These are phyloP conservation scores for cat (Felis catus) DNA, from an alignment of 2,113 vertebrate species.

Conservation along the genomic window DNA sequence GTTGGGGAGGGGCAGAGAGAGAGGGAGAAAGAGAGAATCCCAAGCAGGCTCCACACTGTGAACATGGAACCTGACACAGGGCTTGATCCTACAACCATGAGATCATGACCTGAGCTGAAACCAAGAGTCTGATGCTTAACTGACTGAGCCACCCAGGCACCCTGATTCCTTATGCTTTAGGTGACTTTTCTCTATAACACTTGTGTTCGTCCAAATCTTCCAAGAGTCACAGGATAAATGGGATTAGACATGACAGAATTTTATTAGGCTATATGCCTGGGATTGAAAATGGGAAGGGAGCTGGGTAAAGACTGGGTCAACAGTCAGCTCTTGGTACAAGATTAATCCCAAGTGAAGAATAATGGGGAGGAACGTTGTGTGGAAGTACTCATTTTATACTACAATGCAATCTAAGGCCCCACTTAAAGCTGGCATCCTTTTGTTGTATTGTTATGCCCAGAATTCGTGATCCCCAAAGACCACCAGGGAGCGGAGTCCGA, in stretches of 20 bases:
- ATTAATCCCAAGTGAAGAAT: not conserved
- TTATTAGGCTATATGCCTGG: not conserved
- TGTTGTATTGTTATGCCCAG: not conserved
- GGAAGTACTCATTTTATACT: not conserved
- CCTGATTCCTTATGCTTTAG: not conserved
- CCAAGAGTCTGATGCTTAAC: no score
- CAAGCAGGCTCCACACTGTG: no score
- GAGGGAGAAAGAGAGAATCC: no score
- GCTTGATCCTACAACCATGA: no score
- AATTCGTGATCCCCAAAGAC: no score
- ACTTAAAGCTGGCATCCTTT: not conserved
- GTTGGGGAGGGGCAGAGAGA: no score
- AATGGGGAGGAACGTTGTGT: not conserved
- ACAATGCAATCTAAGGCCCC: not conserved
- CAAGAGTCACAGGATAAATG: constrained; percentile 19
- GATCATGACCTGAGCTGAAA: no score
- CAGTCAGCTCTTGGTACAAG: not conserved
- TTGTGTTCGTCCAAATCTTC: not conserved
- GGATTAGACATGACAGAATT: constrained; percentile 14
- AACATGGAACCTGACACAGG: no score
- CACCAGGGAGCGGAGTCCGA: no score
- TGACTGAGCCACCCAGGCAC: no score
- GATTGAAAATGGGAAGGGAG: not conserved
- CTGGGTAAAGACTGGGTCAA: not conserved
- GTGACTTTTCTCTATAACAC: constrained; percentile 7